Conservation (phyloP, 2,113 vertebrate genomes). For the Parus major region DNA sequence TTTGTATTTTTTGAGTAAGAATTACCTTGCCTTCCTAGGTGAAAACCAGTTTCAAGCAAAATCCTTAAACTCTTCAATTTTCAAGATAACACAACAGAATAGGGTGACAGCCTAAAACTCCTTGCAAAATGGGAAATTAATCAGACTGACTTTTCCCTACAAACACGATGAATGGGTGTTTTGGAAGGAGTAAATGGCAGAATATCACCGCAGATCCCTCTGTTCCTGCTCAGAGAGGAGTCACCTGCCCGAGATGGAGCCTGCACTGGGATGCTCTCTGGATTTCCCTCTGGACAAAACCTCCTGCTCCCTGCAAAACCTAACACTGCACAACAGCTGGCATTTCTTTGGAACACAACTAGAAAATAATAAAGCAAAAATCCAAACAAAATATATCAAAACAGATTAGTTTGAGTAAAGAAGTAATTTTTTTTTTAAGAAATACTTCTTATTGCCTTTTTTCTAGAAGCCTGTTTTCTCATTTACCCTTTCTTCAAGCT, state of each 20-base stretch:
- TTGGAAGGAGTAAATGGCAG: not conserved
- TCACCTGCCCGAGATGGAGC: too few relatives aligned
- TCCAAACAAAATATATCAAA: not conserved
- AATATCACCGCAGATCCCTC: not conserved
- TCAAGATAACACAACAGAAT: not conserved
- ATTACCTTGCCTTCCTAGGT: not conserved
- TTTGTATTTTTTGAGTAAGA: not conserved
- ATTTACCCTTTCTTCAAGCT: not conserved
- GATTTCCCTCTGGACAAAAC: not conserved
- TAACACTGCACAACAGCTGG: not conserved
- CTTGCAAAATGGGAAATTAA: not conserved
- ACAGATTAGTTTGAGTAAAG: not conserved
- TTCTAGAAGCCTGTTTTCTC: not conserved
- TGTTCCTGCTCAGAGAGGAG: not conserved
- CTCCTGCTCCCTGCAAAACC: not conserved
- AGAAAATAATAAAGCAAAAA: not conserved
- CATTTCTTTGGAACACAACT: rapidly evolving
- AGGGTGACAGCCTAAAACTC: not conserved
- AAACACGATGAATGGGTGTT: not conserved
- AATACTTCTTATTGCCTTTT: not conserved
- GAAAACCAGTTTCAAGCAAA: not conserved
- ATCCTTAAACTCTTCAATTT: not conserved
- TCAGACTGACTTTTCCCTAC: not conserved
- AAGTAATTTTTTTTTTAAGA: not conserved
- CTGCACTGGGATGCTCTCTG: not conserved